phyloP scores from a whole-genome alignment of 2,888 invertebrate genomes.

The Agonopterix alstromeriana region DNA sequence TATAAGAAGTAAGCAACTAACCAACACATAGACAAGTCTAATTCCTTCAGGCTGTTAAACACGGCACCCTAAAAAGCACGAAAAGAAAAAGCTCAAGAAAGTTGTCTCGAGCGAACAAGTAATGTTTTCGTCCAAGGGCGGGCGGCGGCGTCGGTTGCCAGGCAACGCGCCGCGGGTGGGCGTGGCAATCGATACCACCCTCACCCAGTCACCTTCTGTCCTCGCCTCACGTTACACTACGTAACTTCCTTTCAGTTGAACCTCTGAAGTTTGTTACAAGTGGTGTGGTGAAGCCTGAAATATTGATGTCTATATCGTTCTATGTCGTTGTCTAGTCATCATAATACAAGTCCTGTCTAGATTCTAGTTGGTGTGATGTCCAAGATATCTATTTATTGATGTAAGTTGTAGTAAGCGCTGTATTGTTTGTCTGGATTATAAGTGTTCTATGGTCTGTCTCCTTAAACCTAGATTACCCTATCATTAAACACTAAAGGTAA shows the following conservation, averaged over 20 bases:
- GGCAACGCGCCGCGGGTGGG: constrained; percentile 78
- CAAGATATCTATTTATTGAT: too few relatives aligned
- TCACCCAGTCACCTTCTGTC: constrained; percentile 37
- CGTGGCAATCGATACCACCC: constrained; percentile 84
- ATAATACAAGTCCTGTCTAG: background rate
- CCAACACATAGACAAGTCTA: too few relatives aligned
- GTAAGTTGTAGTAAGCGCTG: too few relatives aligned
- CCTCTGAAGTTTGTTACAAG: background rate
- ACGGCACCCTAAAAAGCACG: constrained; percentile 9
- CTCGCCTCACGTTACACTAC: constrained; percentile 27
- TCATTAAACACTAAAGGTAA: too few relatives aligned
- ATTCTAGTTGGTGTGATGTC: too few relatives aligned
- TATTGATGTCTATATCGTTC: background rate
- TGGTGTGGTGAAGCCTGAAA: background rate
- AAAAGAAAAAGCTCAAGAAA: background rate
- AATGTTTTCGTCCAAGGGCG: constrained; percentile 14
- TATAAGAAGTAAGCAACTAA: too few relatives aligned
- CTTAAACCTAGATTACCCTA: too few relatives aligned
- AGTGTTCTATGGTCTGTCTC: too few relatives aligned
- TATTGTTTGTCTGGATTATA: too few relatives aligned
- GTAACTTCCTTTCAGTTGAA: constrained; percentile 29
- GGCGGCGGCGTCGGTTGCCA: constrained; percentile 53
- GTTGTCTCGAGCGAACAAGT: background rate
- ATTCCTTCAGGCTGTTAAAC: too few relatives aligned
- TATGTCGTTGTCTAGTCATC: background rate